Evolutionary conservation across 2,113 vertebrate genomes (phyloP).

Genomic region (Erythrocercus mccallii): DNA sequence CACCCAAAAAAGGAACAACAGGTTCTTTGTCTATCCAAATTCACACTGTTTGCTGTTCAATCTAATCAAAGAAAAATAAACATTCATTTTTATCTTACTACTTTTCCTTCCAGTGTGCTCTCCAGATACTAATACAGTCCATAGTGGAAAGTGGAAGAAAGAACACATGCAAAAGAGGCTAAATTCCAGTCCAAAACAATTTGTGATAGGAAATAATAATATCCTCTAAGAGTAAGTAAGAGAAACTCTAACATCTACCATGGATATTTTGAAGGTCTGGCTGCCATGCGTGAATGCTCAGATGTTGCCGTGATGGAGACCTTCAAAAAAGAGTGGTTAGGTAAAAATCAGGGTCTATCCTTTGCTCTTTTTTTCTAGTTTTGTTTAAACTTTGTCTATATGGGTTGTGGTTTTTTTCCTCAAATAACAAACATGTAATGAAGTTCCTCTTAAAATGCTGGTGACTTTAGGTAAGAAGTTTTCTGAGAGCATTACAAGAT

Average conservation of each 20-base stretch:
- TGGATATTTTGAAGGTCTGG: neutral
- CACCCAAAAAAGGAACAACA: neutral
- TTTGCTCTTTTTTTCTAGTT: neutral
- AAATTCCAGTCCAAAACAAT: neutral
- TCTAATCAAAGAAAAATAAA: constrained; percentile 33
- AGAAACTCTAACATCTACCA: neutral
- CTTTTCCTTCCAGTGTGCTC: neutral
- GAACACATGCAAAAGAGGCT: neutral
- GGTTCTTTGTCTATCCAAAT: neutral
- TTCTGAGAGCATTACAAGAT: neutral
- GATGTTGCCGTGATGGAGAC: neutral
- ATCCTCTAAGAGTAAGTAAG: neutral
- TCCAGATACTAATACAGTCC: neutral
- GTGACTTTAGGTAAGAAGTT: neutral
- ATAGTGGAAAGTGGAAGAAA: neutral
- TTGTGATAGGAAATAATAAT: neutral
- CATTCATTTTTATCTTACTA: neutral
- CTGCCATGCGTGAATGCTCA: neutral
- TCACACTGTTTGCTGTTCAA: neutral
- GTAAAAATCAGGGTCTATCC: neutral
- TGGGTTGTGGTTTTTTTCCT: neutral
- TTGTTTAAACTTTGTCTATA: neutral
- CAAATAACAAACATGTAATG: neutral
- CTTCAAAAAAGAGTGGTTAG: neutral
- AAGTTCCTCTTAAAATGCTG: neutral